Evolutionary conservation across 2,888 invertebrate species (phyloP), one percentile per base, ranked within the genome.

Genomic region (Poecilus cupreus): DNA sequence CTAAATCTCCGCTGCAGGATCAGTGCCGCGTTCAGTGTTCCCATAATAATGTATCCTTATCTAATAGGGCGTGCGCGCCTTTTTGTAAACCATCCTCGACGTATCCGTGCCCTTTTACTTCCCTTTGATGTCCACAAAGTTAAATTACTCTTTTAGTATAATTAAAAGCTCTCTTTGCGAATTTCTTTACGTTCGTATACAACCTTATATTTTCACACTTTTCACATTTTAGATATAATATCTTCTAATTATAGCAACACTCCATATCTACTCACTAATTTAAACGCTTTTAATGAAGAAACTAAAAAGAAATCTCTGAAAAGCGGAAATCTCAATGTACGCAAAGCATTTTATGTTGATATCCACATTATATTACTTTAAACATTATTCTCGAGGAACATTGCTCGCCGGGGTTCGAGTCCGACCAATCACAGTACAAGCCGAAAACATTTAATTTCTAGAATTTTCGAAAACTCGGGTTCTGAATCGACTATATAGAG

Each of bases 71-170:
- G 60, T 77, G 60, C 46, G 43, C 46, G 77, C 77, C 77, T 64
- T 77, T 77, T 77, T 77, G 77, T 64, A 24, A 60, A 64, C 60
- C 54, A 18, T 54, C 22, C 54, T 54, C 54, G 22, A 46, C 46
- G 51, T 51, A 51, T 46, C 24, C 74, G 57, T 60, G 74, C 60
- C 77, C 46, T 77, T 77, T 77, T 60, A 39, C 24, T 43, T 39
- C 18, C 24, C 77, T 77, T 77, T 77, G 77, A 77, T 60, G 77
- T 64, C 22, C 46, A 43, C 43, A 64, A 77, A 77, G 77, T 60
- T 77, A 77, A 77, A 77, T 77, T 77, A 77, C 43, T 77, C 77
- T 77, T 77, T 77, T 64, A 77, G 60, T 77, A 77, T 77, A 60
- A 77, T 77, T 77, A 77, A 77, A 77, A 77, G 77, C 39, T 46